Conservation (phyloP, 2,113 vertebrate genomes). For the Pseudonaja textilis region DNA sequence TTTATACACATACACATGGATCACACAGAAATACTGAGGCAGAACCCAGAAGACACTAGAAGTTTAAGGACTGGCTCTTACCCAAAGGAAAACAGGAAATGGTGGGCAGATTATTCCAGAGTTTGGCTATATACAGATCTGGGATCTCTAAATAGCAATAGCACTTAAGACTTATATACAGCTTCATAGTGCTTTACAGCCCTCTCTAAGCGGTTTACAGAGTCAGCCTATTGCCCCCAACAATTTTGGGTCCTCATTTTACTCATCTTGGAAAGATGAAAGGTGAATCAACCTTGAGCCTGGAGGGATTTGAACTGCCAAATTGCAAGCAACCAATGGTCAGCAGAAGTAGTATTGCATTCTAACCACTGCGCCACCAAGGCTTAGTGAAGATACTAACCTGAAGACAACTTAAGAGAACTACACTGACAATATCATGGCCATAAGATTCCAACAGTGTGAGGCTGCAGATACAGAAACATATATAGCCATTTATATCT, state of each 20-base stretch:
- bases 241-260: no score
- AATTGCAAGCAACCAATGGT: no score
- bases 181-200: no score
- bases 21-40: not conserved
- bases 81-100: constrained; percentile 58
- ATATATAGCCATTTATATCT: not conserved
- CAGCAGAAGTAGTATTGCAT: no score
- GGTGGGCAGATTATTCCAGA: not conserved
- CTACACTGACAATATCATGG: constrained; percentile 60
- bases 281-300: no score
- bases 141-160: not conserved
- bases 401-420: constrained; percentile 44
- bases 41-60: not conserved
- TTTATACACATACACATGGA: not conserved
- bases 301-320: no score
- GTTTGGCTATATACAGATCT: constrained; percentile 32
- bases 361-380: no score
- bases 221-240: no score
- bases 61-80: constrained; percentile 1
- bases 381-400: not conserved
- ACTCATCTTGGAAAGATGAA: no score
- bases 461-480: constrained; percentile 51
- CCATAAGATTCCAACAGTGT: constrained; percentile 55
- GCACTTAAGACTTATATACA: no score
- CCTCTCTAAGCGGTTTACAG: no score